Percentiles rank a stretch among this genome's conserved stretches.
These are phyloP conservation scores for Drosophila serrata DNA, from an alignment of 1,140 invertebrate genomes.

Conservation along the genomic window DNA sequence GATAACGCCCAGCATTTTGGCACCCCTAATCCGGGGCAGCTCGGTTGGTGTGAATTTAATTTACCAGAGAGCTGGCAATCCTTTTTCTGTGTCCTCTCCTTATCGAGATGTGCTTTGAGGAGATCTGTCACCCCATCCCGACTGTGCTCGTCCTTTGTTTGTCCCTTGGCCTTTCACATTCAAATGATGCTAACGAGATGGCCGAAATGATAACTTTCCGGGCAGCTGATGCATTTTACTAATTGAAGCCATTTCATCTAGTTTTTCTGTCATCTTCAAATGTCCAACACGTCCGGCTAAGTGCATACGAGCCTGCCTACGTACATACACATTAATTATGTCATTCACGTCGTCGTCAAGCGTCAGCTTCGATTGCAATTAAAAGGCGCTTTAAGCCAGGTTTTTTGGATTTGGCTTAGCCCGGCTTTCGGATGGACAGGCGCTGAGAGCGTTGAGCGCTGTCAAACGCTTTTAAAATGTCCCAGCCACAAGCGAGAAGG, in stretches of 20 bases:
- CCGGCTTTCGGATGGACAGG: constrained; percentile 29
- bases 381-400: constrained; percentile 75
- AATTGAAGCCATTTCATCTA: constrained; percentile 68
- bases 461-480: constrained; percentile 85
- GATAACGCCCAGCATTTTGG: constrained; percentile 56
- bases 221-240: constrained; percentile 65
- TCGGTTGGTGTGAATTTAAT: constrained; percentile 80
- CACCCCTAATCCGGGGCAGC: constrained; percentile 68
- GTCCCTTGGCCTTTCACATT: constrained; percentile 51
- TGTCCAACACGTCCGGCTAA: constrained; percentile 78
- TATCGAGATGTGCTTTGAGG: constrained; percentile 61
- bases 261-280: constrained; percentile 73
- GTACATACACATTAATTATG: constrained; percentile 81
- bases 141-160: constrained; percentile 53
- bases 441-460: constrained; percentile 68
- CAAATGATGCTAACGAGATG: constrained; percentile 31
- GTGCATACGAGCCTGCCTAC: constrained; percentile 65
- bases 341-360: constrained; percentile 77
- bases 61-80: constrained; percentile 78
- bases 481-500: constrained; percentile 37
- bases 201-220: constrained; percentile 20
- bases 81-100: constrained; percentile 60
- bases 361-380: constrained; percentile 73
- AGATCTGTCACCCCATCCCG: constrained; percentile 10
- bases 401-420: constrained; percentile 34